These are phyloP conservation scores for Noctua janthina DNA, from an alignment of 2,888 invertebrate species.

Conservation along the genomic window DNA sequence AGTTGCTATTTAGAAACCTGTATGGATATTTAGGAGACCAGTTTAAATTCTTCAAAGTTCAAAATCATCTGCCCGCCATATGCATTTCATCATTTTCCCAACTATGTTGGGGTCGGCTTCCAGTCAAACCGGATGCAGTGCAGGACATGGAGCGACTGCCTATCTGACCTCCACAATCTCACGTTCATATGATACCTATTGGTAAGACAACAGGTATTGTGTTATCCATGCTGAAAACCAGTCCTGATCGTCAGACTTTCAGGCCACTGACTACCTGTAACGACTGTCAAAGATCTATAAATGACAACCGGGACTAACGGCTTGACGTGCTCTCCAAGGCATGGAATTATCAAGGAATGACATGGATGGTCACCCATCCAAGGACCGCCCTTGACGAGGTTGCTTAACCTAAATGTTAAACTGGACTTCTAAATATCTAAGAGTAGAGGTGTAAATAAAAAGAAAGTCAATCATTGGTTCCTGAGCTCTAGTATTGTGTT, in stretches of 20 bases:
- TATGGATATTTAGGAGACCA: slow-evolving; percentile 4
- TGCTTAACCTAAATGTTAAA: slow-evolving; percentile 20
- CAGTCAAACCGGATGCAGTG: not conserved
- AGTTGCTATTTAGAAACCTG: not conserved
- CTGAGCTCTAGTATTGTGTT: slow-evolving; percentile 48
- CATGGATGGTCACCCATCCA: not conserved
- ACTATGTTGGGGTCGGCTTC: not conserved
- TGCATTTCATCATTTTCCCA: not conserved
- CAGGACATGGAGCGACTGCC: not conserved
- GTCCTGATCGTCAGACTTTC: not conserved
- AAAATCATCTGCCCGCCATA: not conserved
- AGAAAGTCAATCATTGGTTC: slow-evolving; percentile 39
- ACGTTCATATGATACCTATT: too few species aligned
- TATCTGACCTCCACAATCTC: not conserved
- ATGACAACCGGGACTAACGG: not conserved
- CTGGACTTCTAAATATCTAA: not conserved
- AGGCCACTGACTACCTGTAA: not conserved
- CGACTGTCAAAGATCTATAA: not conserved
- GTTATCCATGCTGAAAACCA: too few species aligned
- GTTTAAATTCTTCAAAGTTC: slow-evolving; percentile 2
- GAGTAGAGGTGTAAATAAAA: not conserved
- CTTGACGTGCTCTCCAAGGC: not conserved
- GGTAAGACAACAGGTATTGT: not conserved
- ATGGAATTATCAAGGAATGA: not conserved
- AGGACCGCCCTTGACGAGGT: fast-evolving